phyloP scores from a whole-genome alignment of 2,797 vertebrate genomes.

The Anguilla marmorata region DNA sequence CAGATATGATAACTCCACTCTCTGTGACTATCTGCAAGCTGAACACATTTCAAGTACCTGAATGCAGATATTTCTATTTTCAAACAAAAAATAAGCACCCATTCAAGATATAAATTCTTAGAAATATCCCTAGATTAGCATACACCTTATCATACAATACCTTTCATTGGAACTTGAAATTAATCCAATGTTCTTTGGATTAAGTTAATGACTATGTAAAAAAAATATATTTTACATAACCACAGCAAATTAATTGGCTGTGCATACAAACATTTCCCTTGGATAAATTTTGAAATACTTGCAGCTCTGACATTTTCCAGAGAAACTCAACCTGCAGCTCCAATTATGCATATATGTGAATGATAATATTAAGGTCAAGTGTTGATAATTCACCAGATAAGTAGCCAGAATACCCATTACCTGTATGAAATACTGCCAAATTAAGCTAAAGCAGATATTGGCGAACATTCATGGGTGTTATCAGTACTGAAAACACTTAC shows the following conservation, averaged over 20 bases:
- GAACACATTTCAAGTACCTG: background rate
- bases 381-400: constrained; percentile 17
- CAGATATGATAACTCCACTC: background rate
- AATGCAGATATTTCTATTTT: background rate
- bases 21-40: background rate
- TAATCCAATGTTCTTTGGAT: background rate
- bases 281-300: background rate
- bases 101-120: background rate
- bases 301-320: background rate
- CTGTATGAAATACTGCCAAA: constrained; percentile 2
- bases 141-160: background rate
- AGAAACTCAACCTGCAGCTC: background rate
- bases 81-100: background rate
- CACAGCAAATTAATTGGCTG: background rate
- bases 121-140: background rate
- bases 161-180: background rate
- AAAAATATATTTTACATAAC: background rate
- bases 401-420: background rate
- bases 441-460: background rate
- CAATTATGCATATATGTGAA: constrained; percentile 2
- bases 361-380: constrained; percentile 14
- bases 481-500: constrained; percentile 50
- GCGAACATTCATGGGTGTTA: background rate
- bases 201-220: background rate
- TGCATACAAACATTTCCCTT: background rate